phyloP scores from a whole-genome alignment of 2,113 vertebrate genomes.

The Progne subis region DNA sequence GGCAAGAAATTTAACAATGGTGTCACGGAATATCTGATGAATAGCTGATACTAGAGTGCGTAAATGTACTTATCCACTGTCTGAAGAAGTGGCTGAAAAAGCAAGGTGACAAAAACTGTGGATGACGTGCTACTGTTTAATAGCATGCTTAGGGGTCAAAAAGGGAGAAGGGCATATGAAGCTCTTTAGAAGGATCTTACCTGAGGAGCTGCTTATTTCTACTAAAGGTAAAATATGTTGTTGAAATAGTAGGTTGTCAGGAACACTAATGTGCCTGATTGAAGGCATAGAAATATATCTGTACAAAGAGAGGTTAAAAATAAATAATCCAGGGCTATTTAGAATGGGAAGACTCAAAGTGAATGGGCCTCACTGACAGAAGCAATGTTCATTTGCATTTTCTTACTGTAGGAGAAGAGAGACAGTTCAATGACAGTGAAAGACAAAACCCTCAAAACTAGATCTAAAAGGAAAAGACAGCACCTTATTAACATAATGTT shows the following conservation, averaged over 20 bases:
- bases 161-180: not conserved
- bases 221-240: not conserved
- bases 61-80: slow-evolving; percentile 8
- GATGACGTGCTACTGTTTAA: not conserved
- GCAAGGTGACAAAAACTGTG: slow-evolving; percentile 3
- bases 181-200: not conserved
- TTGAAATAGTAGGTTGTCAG: not conserved
- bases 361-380: not conserved
- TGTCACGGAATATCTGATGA: not conserved
- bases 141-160: not conserved
- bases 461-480: not conserved
- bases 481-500: slow-evolving; percentile 13
- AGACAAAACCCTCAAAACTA: not conserved
- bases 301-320: not conserved
- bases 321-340: not conserved
- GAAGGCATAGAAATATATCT: not conserved
- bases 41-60: not conserved
- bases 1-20: not conserved
- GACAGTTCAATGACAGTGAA: not conserved
- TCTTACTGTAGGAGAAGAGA: not conserved
- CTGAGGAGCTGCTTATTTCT: not conserved
- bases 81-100: slow-evolving; percentile 30
- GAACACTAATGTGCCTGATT: not conserved
- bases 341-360: not conserved
- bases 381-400: not conserved